Evolutionary conservation across 2,888 invertebrate species (phyloP), one percentile per base, ranked within the genome.

Genomic region (Salpingus planirostris): DNA sequence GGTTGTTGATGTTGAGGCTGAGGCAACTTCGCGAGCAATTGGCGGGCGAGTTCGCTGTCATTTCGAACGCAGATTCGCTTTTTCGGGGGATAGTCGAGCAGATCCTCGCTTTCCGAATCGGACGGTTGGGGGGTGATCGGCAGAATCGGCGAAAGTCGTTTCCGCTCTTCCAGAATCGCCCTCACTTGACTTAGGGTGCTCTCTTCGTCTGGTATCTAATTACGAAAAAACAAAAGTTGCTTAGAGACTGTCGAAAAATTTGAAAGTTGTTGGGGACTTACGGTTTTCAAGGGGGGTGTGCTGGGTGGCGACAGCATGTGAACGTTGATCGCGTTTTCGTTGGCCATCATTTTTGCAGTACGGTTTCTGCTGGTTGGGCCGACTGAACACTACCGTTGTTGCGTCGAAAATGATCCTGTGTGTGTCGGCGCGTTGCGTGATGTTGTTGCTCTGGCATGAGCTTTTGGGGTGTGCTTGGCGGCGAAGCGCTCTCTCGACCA

Each of bases 121-220:
- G 88, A 88, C 11, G 86, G 83, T 61, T 88, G 86, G 1, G 89
- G 89, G 2, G 89, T 89, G 33, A 84, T 53, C 0, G 59, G 54
- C 18, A 54, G 48, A 8, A 47, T 39, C 3, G 50, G 49, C 2
- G 46, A 42, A 2, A 51, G 37, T 14, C 54, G 43, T 42, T 60
- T 53, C 29, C 57, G 55, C 3, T 23, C 4, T 23, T 50, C 52
- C 38, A 56, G 31, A 13, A 52, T 47, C 13, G 44, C 43, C 15
- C 49, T 42, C 3, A 52, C 44, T 34, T 49, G n/a, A n/a, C n/a
- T n/a, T n/a, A n/a, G n/a, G n/a, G n/a, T n/a, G n/a, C n/a, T 48
- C 33, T 55, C 54, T 24, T 57, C 57, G 29, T 55, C 55, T 8
- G 51, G 43, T n/a, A 47, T 38, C 57, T 57, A 50, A n/a, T 50